These are phyloP conservation scores for Aselliscus stoliczkanus DNA, from an alignment of 2,797 vertebrate genomes.

Conservation along the genomic window DNA sequence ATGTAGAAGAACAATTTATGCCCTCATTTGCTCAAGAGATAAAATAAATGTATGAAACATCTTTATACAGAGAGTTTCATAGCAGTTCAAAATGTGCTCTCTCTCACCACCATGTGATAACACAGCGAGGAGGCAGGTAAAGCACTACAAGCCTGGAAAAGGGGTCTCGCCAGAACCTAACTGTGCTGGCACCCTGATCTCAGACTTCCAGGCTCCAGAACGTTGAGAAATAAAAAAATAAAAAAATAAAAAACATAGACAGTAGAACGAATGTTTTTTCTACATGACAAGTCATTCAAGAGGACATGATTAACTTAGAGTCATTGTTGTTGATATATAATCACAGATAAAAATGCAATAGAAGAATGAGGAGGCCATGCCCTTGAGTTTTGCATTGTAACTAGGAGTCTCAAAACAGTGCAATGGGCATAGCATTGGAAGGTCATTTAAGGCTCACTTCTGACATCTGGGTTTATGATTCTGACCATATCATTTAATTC, in stretches of 20 bases:
- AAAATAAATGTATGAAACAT: neutral
- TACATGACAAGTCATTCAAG: neutral
- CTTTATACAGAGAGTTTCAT: neutral
- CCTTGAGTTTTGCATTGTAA: neutral
- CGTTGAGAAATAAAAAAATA: no score
- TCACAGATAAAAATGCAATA: neutral
- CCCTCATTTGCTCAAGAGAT: neutral
- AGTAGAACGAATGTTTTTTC: neutral
- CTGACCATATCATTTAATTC: neutral
- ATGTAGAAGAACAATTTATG: neutral
- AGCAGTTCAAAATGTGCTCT: neutral
- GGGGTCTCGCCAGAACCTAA: no score
- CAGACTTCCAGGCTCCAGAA: no score
- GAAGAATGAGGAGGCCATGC: neutral
- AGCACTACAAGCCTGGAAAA: no score
- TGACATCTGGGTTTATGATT: neutral
- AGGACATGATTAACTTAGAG: neutral
- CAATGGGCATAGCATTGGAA: neutral
- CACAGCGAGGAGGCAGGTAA: no score
- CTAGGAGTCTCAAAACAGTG: neutral
- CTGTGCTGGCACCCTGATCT: no score
- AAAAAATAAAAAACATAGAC: neutral
- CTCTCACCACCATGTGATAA: no score
- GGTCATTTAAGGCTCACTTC: neutral
- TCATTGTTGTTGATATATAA: neutral